Conservation (phyloP, 2,888 invertebrate species). For the Drosophila eohydei region DNA sequence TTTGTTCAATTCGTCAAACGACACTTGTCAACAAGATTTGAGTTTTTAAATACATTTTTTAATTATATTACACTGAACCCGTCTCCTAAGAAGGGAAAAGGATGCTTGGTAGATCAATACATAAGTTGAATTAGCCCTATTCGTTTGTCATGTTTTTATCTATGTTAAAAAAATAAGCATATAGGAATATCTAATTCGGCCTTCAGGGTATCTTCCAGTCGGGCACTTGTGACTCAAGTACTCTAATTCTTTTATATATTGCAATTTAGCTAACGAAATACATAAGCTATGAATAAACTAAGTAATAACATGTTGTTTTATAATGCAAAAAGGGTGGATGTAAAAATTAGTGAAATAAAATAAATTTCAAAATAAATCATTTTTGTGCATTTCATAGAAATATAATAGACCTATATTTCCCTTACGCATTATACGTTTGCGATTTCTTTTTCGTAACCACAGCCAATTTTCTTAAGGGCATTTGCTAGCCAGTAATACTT, state of each 20-base stretch:
- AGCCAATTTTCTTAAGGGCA: not conserved
- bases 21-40: slow-evolving; percentile 3
- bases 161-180: not conserved
- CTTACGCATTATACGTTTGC: not conserved
- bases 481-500: not conserved
- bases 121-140: too few relatives aligned
- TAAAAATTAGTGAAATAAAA: not conserved
- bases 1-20: slow-evolving; percentile 8
- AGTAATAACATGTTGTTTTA: not conserved
- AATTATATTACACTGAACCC: not conserved
- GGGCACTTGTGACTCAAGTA: not conserved
- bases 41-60: not conserved
- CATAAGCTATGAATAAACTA: not conserved
- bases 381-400: not conserved
- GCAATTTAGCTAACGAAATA: not conserved
- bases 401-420: not conserved
- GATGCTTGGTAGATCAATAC: too few relatives aligned
- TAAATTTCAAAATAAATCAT: not conserved
- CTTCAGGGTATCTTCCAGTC: not conserved
- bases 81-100: too few relatives aligned
- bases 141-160: too few relatives aligned
- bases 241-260: not conserved
- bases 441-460: not conserved
- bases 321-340: not conserved
- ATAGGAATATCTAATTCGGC: not conserved